Percentiles rank a stretch among this genome's conserved stretches.
These are phyloP conservation scores for Sinotaia quadrata DNA, from an alignment of 2,888 invertebrate species.

Conservation along the genomic window DNA sequence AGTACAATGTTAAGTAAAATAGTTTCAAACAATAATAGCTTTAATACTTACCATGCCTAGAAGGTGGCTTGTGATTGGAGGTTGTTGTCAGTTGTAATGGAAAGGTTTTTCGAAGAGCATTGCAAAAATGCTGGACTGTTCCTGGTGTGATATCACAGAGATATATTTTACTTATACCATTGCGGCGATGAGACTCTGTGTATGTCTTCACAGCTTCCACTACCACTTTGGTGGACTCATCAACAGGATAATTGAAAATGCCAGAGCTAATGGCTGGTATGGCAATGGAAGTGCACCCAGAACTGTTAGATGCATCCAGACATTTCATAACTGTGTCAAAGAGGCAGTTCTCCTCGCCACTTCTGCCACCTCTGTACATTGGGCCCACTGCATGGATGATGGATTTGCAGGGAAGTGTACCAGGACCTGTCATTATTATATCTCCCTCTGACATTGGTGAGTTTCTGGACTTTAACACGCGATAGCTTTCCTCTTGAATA, in stretches of 20 bases:
- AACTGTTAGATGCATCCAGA: neutral
- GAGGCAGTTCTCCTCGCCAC: conserved; percentile 34
- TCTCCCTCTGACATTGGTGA: neutral
- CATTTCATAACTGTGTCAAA: conserved; percentile 38
- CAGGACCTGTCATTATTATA: neutral
- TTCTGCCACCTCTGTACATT: conserved; percentile 31
- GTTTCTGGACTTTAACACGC: neutral
- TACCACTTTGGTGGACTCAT: neutral
- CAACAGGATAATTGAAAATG: neutral
- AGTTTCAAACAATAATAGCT: too few species aligned
- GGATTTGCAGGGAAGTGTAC: conserved; percentile 23
- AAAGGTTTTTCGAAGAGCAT: too few species aligned
- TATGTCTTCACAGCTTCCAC: neutral
- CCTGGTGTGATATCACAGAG: too few species aligned
- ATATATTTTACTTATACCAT: too few species aligned
- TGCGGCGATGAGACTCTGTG: too few species aligned
- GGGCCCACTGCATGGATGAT: conserved; percentile 47
- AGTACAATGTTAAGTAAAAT: too few species aligned
- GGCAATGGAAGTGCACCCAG: conserved; percentile 44
- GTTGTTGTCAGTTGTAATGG: too few species aligned
- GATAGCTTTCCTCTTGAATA: neutral
- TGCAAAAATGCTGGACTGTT: too few species aligned
- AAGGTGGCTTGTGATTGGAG: too few species aligned
- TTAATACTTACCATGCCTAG: too few species aligned
- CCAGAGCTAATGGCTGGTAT: conserved; percentile 61